phyloP scores from a whole-genome alignment of 2,113 vertebrate genomes.

The Trichomycterus rosablanca region DNA sequence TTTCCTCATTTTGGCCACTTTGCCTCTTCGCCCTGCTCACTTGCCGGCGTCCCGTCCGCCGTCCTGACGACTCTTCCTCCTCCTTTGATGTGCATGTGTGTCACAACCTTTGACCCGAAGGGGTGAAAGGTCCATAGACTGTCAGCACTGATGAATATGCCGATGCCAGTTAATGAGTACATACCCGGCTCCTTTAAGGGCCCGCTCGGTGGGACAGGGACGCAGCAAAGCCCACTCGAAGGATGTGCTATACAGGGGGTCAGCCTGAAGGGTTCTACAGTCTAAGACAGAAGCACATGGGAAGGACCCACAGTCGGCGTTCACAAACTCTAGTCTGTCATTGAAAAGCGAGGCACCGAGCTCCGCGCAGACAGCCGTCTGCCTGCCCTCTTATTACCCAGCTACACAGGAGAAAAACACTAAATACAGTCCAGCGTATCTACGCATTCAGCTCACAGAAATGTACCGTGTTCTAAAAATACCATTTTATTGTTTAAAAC shows the following conservation, averaged over 20 bases:
- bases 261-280: not conserved
- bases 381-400: slow-evolving; percentile 11
- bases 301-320: not conserved
- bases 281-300: slow-evolving; percentile 17
- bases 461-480: not conserved
- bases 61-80: slow-evolving; percentile 2
- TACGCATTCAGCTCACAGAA: not conserved
- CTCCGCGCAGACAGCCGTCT: slow-evolving; percentile 15
- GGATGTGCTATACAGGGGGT: not conserved
- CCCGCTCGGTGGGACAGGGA: not conserved
- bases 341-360: not conserved
- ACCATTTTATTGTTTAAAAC: not conserved
- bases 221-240: slow-evolving; percentile 10
- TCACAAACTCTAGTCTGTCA: slow-evolving; percentile 8
- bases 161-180: slow-evolving; percentile 23
- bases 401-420: slow-evolving; percentile 4
- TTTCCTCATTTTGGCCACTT: not conserved
- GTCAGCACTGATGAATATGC: slow-evolving; percentile 41
- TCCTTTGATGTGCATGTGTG: slow-evolving; percentile 24
- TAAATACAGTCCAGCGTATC: too few species aligned
- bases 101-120: slow-evolving; percentile 41
- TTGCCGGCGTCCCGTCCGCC: not conserved
- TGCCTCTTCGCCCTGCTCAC: not conserved
- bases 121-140: slow-evolving; percentile 25
- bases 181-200: not conserved